phyloP scores from a whole-genome alignment of 64 coral and sea anemone genomes.

The Exaiptasia diaphana region DNA sequence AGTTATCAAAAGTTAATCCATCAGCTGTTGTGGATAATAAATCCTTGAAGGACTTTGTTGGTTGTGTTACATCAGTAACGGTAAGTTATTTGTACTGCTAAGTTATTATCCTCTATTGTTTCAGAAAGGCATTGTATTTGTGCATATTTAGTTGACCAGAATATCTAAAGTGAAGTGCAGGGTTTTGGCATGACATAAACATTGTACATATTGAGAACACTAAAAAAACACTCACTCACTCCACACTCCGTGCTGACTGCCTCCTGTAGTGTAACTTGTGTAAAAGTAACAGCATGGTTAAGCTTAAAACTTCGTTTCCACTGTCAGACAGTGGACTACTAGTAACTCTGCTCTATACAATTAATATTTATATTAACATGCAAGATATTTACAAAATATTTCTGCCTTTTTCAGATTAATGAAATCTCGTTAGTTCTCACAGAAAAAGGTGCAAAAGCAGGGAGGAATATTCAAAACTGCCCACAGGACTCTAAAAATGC shows the following conservation, averaged over 20 bases:
- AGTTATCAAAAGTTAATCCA: slow-evolving; percentile 44
- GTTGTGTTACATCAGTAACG: slow-evolving; percentile 53
- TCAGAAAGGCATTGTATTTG: neutral
- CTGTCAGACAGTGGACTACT: too few species aligned
- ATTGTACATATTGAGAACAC: too few species aligned
- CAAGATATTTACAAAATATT: neutral
- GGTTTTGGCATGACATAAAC: too few species aligned
- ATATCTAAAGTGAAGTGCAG: too few species aligned
- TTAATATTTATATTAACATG: neutral
- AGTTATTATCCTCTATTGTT: neutral
- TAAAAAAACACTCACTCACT: too few species aligned
- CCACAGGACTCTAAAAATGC: neutral
- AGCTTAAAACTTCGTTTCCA: too few species aligned
- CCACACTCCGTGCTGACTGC: too few species aligned
- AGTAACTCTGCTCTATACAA: too few species aligned
- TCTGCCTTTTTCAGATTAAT: slow-evolving; percentile 58
- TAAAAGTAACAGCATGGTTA: too few species aligned
- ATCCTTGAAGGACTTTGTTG: slow-evolving; percentile 54
- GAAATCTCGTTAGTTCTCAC: slow-evolving; percentile 6
- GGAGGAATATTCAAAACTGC: slow-evolving; percentile 75
- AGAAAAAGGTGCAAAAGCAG: slow-evolving; percentile 37
- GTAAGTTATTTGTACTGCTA: slow-evolving; percentile 9
- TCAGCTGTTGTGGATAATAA: slow-evolving; percentile 33
- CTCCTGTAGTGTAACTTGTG: too few species aligned
- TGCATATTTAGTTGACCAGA: neutral